These are phyloP conservation scores for Venustaconcha ellipsiformis DNA, from an alignment of 1,140 invertebrate genomes.

Conservation along the genomic window DNA sequence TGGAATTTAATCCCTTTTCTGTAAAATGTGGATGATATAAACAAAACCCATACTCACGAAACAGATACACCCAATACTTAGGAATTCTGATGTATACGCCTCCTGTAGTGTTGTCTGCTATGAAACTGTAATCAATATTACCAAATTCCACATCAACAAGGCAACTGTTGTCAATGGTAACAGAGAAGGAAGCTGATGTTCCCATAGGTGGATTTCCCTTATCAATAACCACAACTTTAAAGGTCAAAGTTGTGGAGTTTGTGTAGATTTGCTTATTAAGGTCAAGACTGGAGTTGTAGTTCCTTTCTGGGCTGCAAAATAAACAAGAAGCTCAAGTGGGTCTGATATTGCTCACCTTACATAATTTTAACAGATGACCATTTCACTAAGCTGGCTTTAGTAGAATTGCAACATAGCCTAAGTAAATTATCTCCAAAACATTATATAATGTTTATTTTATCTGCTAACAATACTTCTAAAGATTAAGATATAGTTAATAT, in stretches of 20 bases:
- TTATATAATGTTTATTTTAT: too few relatives aligned
- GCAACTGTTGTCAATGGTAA: conserved; percentile 44
- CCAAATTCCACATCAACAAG: conserved; percentile 40
- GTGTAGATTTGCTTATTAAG: conserved; percentile 33
- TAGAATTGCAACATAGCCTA: too few relatives aligned
- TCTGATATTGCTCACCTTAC: too few relatives aligned
- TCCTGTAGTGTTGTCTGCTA: conserved; percentile 32
- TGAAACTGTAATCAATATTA: conserved; percentile 26
- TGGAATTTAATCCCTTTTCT: too few relatives aligned
- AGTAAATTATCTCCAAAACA: too few relatives aligned
- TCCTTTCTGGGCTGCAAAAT: conserved; percentile 7
- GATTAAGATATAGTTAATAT: too few relatives aligned
- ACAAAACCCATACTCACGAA: conserved; percentile 29
- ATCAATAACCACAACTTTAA: conserved; percentile 38
- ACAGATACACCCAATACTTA: conserved; percentile 40
- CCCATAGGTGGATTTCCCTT: conserved; percentile 35
- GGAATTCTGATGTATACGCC: conserved; percentile 30
- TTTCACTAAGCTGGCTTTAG: too few relatives aligned
- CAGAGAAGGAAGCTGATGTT: conserved; percentile 21
- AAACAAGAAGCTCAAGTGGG: not conserved
- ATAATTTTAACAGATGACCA: too few relatives aligned
- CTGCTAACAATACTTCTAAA: too few relatives aligned
- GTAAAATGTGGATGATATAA: too few relatives aligned
- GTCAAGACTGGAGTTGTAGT: conserved; percentile 33
- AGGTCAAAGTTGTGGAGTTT: conserved; percentile 31